These are phyloP conservation scores for Ophioninae sp. DNA, from an alignment of 2,888 invertebrate species.

Conservation along the genomic window DNA sequence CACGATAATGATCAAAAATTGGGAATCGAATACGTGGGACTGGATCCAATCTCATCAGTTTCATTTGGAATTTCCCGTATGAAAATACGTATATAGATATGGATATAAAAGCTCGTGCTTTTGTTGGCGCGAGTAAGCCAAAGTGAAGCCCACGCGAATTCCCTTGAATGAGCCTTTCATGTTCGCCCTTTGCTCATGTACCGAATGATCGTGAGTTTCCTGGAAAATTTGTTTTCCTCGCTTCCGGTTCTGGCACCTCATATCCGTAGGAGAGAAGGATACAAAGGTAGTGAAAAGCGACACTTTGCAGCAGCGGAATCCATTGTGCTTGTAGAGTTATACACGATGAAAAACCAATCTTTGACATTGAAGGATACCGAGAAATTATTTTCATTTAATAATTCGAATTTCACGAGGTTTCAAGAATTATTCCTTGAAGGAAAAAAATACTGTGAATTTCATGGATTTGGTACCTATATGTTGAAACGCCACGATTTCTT, in stretches of 20 bases:
- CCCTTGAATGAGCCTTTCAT: constrained; percentile 17
- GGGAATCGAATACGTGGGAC: background rate
- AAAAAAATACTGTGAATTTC: no score
- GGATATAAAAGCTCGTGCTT: background rate
- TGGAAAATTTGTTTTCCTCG: background rate
- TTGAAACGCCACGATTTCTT: no score
- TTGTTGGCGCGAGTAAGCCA: background rate
- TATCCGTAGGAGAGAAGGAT: background rate
- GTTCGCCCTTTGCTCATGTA: background rate
- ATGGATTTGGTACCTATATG: no score
- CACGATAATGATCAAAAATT: background rate
- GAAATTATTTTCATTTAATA: background rate
- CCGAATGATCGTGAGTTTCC: background rate
- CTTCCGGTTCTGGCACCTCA: background rate
- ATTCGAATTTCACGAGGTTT: background rate
- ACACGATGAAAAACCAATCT: background rate
- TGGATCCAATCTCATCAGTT: background rate
- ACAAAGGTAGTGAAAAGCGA: background rate
- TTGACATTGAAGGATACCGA: background rate
- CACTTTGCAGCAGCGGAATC: background rate
- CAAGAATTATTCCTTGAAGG: no score
- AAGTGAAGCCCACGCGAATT: background rate
- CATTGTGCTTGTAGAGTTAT: background rate
- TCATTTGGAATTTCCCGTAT: background rate
- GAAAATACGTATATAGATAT: background rate